Conservation (phyloP, 2,888 invertebrate genomes). For the Tetropium fuscum region DNA sequence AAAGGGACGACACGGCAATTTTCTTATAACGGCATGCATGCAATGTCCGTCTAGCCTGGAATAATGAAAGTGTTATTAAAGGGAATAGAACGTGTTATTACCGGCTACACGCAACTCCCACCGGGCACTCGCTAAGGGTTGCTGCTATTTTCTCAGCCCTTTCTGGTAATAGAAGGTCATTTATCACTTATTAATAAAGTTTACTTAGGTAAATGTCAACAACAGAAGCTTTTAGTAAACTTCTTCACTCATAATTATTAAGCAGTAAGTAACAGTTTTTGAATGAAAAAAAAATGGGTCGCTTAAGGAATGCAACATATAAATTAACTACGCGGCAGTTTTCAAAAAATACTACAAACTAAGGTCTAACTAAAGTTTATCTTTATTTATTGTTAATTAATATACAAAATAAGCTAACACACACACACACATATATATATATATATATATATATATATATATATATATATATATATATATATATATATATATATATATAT, state of each 20-base stretch:
- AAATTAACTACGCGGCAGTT: too few species aligned
- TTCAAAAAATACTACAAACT: too few species aligned
- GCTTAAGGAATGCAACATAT: too few species aligned
- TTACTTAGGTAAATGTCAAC: constrained; percentile 11
- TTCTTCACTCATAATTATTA: background rate
- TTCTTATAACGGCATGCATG: constrained; percentile 13
- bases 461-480: too few species aligned
- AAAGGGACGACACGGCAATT: background rate
- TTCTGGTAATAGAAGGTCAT: constrained; percentile 1
- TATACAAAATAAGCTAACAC: too few species aligned
- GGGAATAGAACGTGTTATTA: constrained; percentile 9
- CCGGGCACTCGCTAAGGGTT: background rate
- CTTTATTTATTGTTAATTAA: too few species aligned
- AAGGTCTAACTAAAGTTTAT: too few species aligned
- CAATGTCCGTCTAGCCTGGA: constrained; percentile 14
- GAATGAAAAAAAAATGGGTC: too few species aligned
- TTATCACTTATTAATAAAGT: constrained; percentile 12
- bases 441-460: too few species aligned
- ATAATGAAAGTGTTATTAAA: constrained; percentile 22
- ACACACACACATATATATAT: too few species aligned
- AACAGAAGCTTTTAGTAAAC: background rate
- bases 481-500: too few species aligned
- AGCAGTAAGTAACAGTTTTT: too few species aligned
- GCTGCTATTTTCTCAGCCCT: constrained; percentile 10
- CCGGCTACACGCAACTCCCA: constrained; percentile 17